Evolutionary conservation across 2,113 vertebrate genomes (phyloP), one percentile per base, ranked within the genome.

Genomic region (Petromus typicus): DNA sequence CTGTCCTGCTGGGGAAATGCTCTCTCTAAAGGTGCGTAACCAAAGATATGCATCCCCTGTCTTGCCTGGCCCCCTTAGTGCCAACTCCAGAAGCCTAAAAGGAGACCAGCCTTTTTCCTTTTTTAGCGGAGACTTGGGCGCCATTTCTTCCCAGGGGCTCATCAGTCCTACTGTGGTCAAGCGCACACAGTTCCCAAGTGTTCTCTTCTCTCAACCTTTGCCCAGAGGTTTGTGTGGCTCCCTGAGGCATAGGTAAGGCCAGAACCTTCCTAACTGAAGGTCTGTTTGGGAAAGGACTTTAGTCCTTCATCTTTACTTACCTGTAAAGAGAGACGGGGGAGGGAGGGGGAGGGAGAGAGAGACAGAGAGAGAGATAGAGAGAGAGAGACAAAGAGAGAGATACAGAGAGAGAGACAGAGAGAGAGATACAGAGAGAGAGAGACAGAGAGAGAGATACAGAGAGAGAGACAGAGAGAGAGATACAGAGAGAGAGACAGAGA

Each of bases 1-100:
- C 91, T 69, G 23, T 14, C 66, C 57, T 32, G 48, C 27, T 7
- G 17, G 30, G 20, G 37, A 11, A 4, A n/a, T 4, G 78, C 80
- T 37, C 17, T 97, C 76, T 75, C 45, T 76, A 10, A 56, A 92
- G 76, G 45, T 79, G 83, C 45, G 30, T 43, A 48, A 30, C 32
- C 66, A 67, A 79, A 54, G 3, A 11, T 45, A 90, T 92, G 16
- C 23, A 25, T 64, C 30, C 27, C 2, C 57, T 56, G 73, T 54
- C 23, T 20, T 17, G 16, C 56, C 16, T 0, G 0, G 0, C 30
- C 64, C 59, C 43, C n/a, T 95, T 34, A 51, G 54, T 0, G 48
- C 69, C 54, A 23, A 3, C 18, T 71, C 34, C 48, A 66, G 30
- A 71, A 67, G 80, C 81, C 51, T 82, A 76, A 86, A 25, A 32